A percentile compares a stretch with the other conserved stretches of the same genome.
These are phyloP conservation scores for Diachasmimorpha longicaudata DNA, from an alignment of 1,140 invertebrate genomes.

Conservation along the genomic window DNA sequence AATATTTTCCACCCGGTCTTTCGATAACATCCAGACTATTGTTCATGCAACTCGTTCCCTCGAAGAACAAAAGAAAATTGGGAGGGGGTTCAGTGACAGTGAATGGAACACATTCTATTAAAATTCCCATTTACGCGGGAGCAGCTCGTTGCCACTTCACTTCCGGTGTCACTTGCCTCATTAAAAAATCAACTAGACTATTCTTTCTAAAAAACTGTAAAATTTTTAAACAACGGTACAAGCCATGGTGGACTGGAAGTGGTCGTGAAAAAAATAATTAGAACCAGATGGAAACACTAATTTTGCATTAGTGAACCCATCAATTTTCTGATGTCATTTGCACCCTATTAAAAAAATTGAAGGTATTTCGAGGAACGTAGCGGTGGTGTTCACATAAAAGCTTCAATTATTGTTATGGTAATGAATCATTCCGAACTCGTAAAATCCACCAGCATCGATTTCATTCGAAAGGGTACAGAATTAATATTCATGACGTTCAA, in stretches of 20 bases:
- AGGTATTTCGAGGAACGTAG: neutral
- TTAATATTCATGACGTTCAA: slow-evolving; percentile 26
- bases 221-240: neutral
- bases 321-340: neutral
- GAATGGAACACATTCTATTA: neutral
- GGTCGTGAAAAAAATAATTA: neutral
- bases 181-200: neutral
- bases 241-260: neutral
- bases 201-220: neutral
- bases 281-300: neutral
- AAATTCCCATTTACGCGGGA: neutral
- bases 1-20: neutral
- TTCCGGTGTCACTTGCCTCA: neutral
- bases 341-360: neutral
- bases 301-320: neutral
- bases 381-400: neutral
- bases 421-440: slow-evolving; percentile 7
- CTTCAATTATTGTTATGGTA: slow-evolving; percentile 21
- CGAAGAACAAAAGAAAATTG: no score
- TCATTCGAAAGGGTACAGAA: slow-evolving; percentile 20
- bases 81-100: neutral
- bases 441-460: slow-evolving; percentile 22
- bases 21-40: no score
- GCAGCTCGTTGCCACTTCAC: neutral
- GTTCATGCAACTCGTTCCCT: no score